Evolutionary conservation across 53 echinoderm and acorn worm genomes (phyloP).

Genomic region (Stichopus horrens): DNA sequence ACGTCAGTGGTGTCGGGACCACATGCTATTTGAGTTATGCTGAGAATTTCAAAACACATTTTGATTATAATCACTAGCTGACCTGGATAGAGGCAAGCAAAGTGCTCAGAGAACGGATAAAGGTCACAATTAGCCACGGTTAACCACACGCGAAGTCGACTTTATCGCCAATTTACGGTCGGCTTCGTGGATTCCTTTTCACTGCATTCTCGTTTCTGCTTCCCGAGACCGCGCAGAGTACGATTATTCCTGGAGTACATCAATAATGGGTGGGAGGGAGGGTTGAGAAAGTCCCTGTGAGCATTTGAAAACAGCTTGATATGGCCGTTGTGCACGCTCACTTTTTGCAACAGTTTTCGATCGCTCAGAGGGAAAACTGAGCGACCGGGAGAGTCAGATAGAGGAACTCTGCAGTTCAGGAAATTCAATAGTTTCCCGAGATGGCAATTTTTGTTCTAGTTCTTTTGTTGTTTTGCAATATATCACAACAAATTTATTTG

Average conservation of each 20-base stretch:
- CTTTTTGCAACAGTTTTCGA: not conserved
- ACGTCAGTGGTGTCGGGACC: not conserved
- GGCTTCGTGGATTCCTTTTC: not conserved
- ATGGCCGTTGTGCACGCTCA: not conserved
- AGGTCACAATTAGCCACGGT: constrained; percentile 35
- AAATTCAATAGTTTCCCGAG: not conserved
- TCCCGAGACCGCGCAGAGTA: not conserved
- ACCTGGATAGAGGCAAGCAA: constrained; percentile 16
- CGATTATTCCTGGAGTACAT: not conserved
- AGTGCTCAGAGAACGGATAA: not conserved
- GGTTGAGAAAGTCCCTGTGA: not conserved
- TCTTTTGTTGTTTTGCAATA: no score
- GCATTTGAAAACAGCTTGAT: not conserved
- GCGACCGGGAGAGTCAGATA: no score
- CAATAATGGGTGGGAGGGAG: not conserved
- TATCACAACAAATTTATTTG: no score
- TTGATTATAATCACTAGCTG: constrained; percentile 19
- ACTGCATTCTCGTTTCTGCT: not conserved
- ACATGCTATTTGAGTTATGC: constrained; percentile 32
- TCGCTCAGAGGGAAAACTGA: no score
- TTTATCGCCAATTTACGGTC: not conserved
- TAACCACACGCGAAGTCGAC: not conserved
- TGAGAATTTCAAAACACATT: constrained; percentile 25
- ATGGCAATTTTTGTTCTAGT: not conserved
- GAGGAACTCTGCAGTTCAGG: not conserved